Conservation (phyloP, 2,797 vertebrate species). For the Myripristis jacobus region DNA sequence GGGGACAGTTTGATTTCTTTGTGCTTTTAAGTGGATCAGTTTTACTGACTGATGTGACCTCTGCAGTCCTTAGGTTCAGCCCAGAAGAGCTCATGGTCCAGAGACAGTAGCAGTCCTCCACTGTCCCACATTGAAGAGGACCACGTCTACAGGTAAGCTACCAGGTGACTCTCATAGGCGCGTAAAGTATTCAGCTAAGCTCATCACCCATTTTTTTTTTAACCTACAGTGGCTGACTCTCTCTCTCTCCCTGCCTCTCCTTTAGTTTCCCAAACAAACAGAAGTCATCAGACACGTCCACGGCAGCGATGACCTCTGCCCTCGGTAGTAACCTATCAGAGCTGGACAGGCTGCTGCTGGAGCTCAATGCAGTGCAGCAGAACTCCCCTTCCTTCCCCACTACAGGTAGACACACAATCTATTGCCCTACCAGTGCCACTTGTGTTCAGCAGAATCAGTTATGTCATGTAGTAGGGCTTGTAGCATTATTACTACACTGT, state of each 20-base stretch:
- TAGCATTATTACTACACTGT: too few species aligned
- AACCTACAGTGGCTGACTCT: too few species aligned
- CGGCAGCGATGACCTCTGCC: conserved; percentile 90
- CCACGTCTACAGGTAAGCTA: conserved; percentile 94
- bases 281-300: conserved; percentile 90
- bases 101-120: conserved; percentile 85
- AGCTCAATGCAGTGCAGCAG: conserved; percentile 96
- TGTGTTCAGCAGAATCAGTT: conserved; percentile 1
- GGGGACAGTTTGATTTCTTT: background rate
- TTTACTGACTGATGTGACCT: conserved; percentile 29
- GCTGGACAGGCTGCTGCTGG: conserved; percentile 94
- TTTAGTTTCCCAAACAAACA: conserved; percentile 97
- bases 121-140: conserved; percentile 90
- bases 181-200: background rate
- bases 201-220: background rate
- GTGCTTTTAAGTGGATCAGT: background rate
- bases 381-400: conserved; percentile 87
- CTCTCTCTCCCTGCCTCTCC: conserved; percentile 19
- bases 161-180: background rate
- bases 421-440: background rate
- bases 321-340: conserved; percentile 96
- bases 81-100: conserved; percentile 86
- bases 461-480: background rate
- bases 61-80: conserved; percentile 83
- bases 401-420: conserved; percentile 81